These are phyloP conservation scores for Philhelius pedissequus DNA, from an alignment of 2,888 invertebrate species.

Conservation along the genomic window DNA sequence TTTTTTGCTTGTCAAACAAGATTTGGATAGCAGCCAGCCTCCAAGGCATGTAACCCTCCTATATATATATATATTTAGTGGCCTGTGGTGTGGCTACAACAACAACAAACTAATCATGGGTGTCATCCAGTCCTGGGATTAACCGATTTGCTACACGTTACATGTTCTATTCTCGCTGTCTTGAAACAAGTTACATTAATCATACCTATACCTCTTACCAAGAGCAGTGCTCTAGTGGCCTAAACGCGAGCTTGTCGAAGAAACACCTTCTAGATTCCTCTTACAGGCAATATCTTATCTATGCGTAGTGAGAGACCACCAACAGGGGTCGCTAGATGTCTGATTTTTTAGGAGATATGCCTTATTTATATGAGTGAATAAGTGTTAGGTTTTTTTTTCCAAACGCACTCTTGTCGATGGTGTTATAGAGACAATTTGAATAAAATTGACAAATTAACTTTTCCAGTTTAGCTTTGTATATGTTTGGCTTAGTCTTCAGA, in stretches of 20 bases:
- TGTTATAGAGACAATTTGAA: slow-evolving; percentile 40
- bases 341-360: background rate
- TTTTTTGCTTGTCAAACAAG: slow-evolving; percentile 67
- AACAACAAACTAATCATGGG: slow-evolving; percentile 24
- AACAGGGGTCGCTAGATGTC: slow-evolving; percentile 32
- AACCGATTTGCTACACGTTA: slow-evolving; percentile 41
- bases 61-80: too few relatives aligned
- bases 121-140: slow-evolving; percentile 59
- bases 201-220: slow-evolving; percentile 46
- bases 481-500: slow-evolving; percentile 48
- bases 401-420: slow-evolving; percentile 29
- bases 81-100: slow-evolving; percentile 16
- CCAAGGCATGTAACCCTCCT: slow-evolving; percentile 34
- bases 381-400: slow-evolving; percentile 21
- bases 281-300: slow-evolving; percentile 17
- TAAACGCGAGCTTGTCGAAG: slow-evolving; percentile 20
- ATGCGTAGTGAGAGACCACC: slow-evolving; percentile 41
- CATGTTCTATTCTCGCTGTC: slow-evolving; percentile 49
- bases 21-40: slow-evolving; percentile 58
- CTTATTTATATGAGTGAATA: background rate
- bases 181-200: slow-evolving; percentile 56
- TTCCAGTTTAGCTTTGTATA: background rate
- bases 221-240: slow-evolving; percentile 1
- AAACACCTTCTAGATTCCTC: slow-evolving; percentile 36
- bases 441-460: slow-evolving; percentile 49